Evolutionary conservation across 2,888 invertebrate species (phyloP).

Genomic region (Leuctra nigra): DNA sequence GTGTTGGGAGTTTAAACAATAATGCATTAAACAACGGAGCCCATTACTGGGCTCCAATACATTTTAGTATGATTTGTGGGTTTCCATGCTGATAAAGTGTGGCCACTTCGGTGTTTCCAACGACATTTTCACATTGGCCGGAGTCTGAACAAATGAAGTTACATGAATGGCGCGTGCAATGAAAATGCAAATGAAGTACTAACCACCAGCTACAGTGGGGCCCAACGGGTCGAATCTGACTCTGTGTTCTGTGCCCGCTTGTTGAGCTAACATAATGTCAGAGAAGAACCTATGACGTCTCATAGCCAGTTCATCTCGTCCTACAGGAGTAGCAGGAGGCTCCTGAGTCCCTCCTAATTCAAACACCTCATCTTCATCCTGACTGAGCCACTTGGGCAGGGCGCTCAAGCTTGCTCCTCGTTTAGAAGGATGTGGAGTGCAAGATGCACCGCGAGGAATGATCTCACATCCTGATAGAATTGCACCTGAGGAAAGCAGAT

Average conservation of each 20-base stretch:
- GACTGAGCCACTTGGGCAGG: conserved; percentile 27
- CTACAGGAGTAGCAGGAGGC: conserved; percentile 69
- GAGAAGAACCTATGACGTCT: conserved; percentile 72
- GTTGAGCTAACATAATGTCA: conserved; percentile 65
- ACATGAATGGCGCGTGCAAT: neutral
- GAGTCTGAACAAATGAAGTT: neutral
- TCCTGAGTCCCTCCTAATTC: conserved; percentile 48
- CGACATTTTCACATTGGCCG: too few species aligned
- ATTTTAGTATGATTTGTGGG: too few species aligned
- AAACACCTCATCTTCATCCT: conserved; percentile 34
- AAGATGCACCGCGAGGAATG: conserved; percentile 15
- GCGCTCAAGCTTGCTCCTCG: conserved; percentile 24
- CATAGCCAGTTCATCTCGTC: conserved; percentile 69
- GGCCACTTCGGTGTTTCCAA: too few species aligned
- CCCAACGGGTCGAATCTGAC: conserved; percentile 69
- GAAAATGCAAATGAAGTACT: conserved; percentile 33
- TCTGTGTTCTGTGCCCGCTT: conserved; percentile 65
- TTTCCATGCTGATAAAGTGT: too few species aligned
- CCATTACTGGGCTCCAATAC: too few species aligned
- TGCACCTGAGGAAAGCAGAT: conserved; percentile 6
- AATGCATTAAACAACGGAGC: too few species aligned
- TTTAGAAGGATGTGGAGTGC: conserved; percentile 28
- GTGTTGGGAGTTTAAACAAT: too few species aligned
- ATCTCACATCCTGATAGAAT: conserved; percentile 12
- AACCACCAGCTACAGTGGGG: conserved; percentile 54